These are phyloP conservation scores for Albula glossodonta DNA, from an alignment of 2,113 vertebrate genomes.

Conservation along the genomic window DNA sequence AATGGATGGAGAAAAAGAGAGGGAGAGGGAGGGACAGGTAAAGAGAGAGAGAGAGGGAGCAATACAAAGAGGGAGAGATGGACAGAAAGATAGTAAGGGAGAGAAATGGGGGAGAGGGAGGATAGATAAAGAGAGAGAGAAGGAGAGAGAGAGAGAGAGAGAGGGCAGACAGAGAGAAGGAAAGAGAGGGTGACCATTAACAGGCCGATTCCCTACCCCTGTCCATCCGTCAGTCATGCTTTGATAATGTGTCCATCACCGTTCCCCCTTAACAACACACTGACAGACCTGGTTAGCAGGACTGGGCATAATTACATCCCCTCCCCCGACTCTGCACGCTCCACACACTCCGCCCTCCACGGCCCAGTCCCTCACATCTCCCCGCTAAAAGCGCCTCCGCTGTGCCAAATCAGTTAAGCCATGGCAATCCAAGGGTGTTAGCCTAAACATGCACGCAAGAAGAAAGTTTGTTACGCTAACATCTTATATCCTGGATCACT, in stretches of 20 bases:
- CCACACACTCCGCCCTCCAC: neutral
- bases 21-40: neutral
- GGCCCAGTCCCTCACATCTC: neutral
- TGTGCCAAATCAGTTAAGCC: constrained; percentile 15
- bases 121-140: neutral
- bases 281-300: constrained; percentile 73
- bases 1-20: neutral
- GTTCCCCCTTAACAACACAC: constrained; percentile 71
- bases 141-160: neutral
- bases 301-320: constrained; percentile 43
- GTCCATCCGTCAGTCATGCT: constrained; percentile 80
- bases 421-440: constrained; percentile 18
- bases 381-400: neutral
- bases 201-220: constrained; percentile 72
- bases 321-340: constrained; percentile 6
- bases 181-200: constrained; percentile 61
- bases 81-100: neutral
- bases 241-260: constrained; percentile 78
- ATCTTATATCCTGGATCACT: neutral
- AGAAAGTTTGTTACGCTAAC: neutral
- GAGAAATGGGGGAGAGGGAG: constrained; percentile 11
- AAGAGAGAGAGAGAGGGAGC: neutral
- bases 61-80: neutral
- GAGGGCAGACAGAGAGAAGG: neutral
- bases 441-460: neutral